Evolutionary conservation across 2,113 vertebrate genomes (phyloP), one percentile per base, ranked within the genome.

Genomic region (Scomber japonicus): DNA sequence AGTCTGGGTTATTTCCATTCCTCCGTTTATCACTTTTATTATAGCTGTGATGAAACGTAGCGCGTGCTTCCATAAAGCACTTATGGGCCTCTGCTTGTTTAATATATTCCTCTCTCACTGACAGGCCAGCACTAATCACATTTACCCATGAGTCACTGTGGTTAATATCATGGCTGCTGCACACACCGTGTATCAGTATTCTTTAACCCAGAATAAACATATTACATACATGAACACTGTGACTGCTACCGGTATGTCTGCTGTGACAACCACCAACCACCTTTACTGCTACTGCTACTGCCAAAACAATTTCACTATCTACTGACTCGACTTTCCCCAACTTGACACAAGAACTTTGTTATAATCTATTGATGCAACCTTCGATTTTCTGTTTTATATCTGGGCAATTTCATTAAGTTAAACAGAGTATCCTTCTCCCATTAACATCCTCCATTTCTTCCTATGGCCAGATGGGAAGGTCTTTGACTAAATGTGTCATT

Each of bases 21-120:
- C 66, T 57, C 56, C 71, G 27, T 92, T 89, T 88, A 89, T 93
- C 85, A 92, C 74, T 89, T 92, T 93, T 92, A 93, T 94, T 91
- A 88, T 72, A 76, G 77, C 85, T 73, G 74, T 80, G 86, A 90
- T 90, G 73, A 85, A 88, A 82, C 70, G 40, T 55, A 19, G 72
- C 78, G 21, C 71, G 63, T 72, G 87, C 83, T 50, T 82, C 75
- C 71, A 81, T 81, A 75, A 88, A 88, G 82, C 85, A 78, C 82
- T 89, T 89, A 86, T 9, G 24, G 86, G 70, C 71, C 67, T 85
- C 30, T 62, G 85, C 89, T 85, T 89, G 77, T 85, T 92, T 89
- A 85, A 92, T 83, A 75, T 79, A 89, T 89, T 86, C 57, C 61
- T 81, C 83, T 85, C 72, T 63, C 55, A 65, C 64, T 83, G 83